Conservation (phyloP, 23 tunicate genomes). For the Aplidium turbinatum region DNA sequence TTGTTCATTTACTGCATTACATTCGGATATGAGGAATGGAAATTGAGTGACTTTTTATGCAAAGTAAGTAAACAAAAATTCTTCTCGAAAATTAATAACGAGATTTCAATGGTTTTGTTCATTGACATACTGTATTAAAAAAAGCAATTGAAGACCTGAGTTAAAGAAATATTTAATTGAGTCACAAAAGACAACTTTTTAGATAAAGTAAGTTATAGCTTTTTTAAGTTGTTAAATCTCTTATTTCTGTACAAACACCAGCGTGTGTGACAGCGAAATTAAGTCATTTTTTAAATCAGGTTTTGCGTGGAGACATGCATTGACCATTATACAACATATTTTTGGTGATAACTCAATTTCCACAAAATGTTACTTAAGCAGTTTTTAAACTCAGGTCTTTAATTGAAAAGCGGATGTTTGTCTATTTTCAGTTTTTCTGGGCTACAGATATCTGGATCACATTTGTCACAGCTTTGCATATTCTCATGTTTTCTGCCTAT, state of each 20-base stretch:
- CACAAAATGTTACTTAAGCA: neutral
- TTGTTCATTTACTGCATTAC: neutral
- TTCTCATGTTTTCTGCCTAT: constrained; percentile 40
- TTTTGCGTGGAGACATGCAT: no score
- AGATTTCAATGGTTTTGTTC: no score
- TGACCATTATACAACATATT: neutral
- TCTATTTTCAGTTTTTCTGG: constrained; percentile 53
- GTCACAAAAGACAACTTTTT: no score
- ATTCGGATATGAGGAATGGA: constrained; percentile 16
- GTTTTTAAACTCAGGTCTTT: neutral
- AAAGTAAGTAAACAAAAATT: constrained; percentile 18
- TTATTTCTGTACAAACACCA: no score
- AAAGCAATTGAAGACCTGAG: no score
- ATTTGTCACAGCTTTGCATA: constrained; percentile 52
- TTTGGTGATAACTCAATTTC: neutral
- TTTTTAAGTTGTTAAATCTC: no score
- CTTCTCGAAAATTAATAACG: no score
- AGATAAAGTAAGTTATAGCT: no score
- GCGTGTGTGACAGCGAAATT: no score
- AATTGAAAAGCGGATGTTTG: neutral
- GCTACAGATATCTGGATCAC: constrained; percentile 57
- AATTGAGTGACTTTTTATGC: constrained; percentile 6
- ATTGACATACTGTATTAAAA: no score
- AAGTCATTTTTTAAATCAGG: no score
- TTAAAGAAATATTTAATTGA: no score